Evolutionary conservation across 1,140 invertebrate genomes (phyloP), one percentile per base, ranked within the genome.

Genomic region (Drosophila orena): DNA sequence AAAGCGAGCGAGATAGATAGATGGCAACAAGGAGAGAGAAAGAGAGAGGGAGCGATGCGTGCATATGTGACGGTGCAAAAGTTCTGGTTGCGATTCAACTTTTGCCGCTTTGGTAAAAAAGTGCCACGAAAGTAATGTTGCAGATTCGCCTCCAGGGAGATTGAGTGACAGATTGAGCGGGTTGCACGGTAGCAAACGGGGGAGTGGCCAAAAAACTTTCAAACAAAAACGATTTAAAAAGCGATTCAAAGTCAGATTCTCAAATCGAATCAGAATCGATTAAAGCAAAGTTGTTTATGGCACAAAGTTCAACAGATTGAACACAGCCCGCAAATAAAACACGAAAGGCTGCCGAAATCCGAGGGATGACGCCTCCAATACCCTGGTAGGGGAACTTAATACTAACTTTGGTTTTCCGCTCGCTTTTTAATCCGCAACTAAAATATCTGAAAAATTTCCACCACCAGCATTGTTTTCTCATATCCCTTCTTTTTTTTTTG

Each of bases 171-270:
- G 73, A 85, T 86, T 77, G 72, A 68, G 68, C 58, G 79, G 81
- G 47, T 59, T 62, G 56, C 59, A 42, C 59, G 53, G 49, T 10
- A 52, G 47, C 27, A 34, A 50, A 12, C 10, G 49, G 47, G 24
- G 4, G 8, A 34, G 20, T 17, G 17, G 35, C 24, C 52, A 37
- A 59, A 46, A 58, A 53, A 81, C 62, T 85, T 85, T 86, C 58
- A 64, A 85, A 85, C 81, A 85, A 85, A 85, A 85, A 81, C 81
- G 81, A 85, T 85, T 85, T 85, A 75, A 88, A 85, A 85, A 85
- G 81, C 79, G 70, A 85, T 85, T 78, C 78, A 64, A 69, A 85
- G 75, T 88, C 74, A 81, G 74, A 77, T 85, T 88, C 75, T 46
- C 42, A 49, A 76, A 76, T 76, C 72, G 72, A 76, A 76, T 75